A percentile compares a stretch with the other conserved stretches of the same genome.
Conservation (phyloP, 30 jellyfish, hydroid and myxozoan genomes). For the Clytia hemisphaerica region DNA sequence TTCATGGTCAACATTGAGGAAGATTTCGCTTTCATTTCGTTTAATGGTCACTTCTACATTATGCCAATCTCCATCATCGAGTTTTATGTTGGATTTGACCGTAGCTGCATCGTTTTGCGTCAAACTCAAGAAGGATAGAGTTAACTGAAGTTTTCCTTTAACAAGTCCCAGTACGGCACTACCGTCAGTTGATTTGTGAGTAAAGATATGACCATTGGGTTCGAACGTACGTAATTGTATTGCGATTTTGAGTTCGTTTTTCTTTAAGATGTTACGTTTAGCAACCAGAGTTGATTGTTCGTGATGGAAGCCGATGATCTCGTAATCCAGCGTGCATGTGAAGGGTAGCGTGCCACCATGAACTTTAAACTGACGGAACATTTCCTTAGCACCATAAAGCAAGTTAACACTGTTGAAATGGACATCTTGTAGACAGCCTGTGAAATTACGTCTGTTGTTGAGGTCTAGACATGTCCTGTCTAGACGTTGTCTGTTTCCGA, state of each 20-base stretch:
- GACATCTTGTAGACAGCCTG: slow-evolving; percentile 79
- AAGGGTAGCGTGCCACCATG: slow-evolving; percentile 41
- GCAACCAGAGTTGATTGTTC: slow-evolving; percentile 37
- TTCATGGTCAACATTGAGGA: slow-evolving; percentile 38
- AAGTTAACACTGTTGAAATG: slow-evolving; percentile 52
- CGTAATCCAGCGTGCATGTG: slow-evolving; percentile 34
- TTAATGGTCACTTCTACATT: slow-evolving; percentile 28
- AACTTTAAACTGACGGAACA: slow-evolving; percentile 30
- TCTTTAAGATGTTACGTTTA: slow-evolving; percentile 17
- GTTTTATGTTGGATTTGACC: slow-evolving; percentile 29
- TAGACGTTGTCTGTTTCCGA: slow-evolving; percentile 35
- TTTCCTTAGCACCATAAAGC: slow-evolving; percentile 65
- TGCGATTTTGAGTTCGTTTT: slow-evolving; percentile 35
- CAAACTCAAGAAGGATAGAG: slow-evolving; percentile 49
- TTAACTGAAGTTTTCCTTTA: slow-evolving; percentile 46
- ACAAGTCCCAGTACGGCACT: slow-evolving; percentile 51
- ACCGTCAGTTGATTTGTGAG: slow-evolving; percentile 55
- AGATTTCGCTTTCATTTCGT: slow-evolving; percentile 35
- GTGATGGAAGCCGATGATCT: slow-evolving; percentile 48
- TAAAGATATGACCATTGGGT: slow-evolving; percentile 66
- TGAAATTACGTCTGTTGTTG: slow-evolving; percentile 37
- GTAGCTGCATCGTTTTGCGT: slow-evolving; percentile 34
- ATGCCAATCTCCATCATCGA: slow-evolving; percentile 94
- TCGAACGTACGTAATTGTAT: slow-evolving; percentile 69
- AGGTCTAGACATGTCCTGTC: slow-evolving; percentile 36